Evolutionary conservation across 2,113 vertebrate genomes (phyloP), one percentile per base, ranked within the genome.

Genomic region (Psittacus erithacus): DNA sequence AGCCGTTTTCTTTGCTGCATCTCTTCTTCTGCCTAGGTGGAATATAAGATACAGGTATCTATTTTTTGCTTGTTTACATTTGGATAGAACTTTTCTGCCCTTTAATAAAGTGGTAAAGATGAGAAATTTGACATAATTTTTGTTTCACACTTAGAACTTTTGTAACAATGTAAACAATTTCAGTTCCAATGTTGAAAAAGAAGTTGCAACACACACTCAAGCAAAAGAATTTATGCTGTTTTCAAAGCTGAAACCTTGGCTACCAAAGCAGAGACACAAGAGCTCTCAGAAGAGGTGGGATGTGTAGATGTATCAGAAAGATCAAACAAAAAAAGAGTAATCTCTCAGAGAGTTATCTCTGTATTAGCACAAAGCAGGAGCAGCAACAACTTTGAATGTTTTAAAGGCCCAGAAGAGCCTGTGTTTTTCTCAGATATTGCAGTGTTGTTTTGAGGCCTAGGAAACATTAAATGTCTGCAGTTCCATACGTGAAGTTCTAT

Each of bases 11-110:
- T 97, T 44, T 73, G 83, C 49, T 44, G 71, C 49, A 98, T 96
- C 95, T 99, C 98, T 77, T 96, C 96, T 92, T 99, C 98, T 43
- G 98, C 97, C 53, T 99, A 28, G 33, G 52, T 24, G 38, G n/a
- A 46, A 80, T 4, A 23, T 19, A 53, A 81, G 52, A 81, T 10
- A 17, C 35, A 71, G 77, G 65, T 4, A 24, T 2, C 46, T 20
- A 4, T 9, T 41, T 15, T 50, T 22, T 22, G 22, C 63, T 29
- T 49, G 13, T 12, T n/a, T 57, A 22, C 55, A n/a, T 57, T 22
- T 22, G 19, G 31, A 22, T 57, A n/a, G 23, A 57, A 17, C 25
- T 44, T 31, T 55, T n/a, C 31, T 68, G 29, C 31, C 19, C 17
- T 29, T 49, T 44, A 24, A 35, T 64, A 49, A 53, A 81, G 43